Base-by-base conservation (phyloP, 1,140 invertebrate species). In the Hyphantria cunea region DNA sequence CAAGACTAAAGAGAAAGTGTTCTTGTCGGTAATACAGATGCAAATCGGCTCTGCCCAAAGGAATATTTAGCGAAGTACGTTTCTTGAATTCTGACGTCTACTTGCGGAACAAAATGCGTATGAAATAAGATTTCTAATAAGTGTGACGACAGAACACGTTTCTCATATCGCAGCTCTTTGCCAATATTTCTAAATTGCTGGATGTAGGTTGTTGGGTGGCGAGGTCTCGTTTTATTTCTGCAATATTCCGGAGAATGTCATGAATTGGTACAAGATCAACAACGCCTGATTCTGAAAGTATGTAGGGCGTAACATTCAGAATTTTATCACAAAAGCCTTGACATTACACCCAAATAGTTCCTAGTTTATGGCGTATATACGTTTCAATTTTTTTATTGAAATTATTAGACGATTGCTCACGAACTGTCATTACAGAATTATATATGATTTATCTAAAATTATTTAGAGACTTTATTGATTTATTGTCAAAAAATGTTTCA, bases 131-230 rank as follows among this genome's bases (percentile, higher is more conserved):
- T 31, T 25, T 58, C 33, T 49, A 58, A 58, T 58, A 58, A 58
- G 55, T 25, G 15, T 41, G 55, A 48, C 15, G 14, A 58, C 32
- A 8, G 15, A 49, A 58, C 55, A 58, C 55, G 55, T 58, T 58
- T 58, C 45, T 48, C 55, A 58, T 58, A 39, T 58, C 55, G 34
- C 47, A 58, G 47, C 44, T 58, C 42, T 14, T 45, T 48, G 55
- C 55, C 55, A 58, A 58, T 58, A 58, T 58, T 33, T 58, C 45
- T 58, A 14, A 58, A 58, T 58, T 49, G 55, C 55, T 49, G 11
- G 55, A 12, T 13, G 41, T 44, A 44, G 41, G 41, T n/a, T n/a
- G n/a, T n/a, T 13, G 41, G 41, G 10, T 13, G 3, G 41, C 12
- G 7, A n/a, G 41, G 41, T n/a, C 12, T 7, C 41, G 34, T 37